A percentile compares a stretch with the other conserved stretches of the same genome.
Conservation (phyloP, 2,797 vertebrate genomes). For the Clarias pachynema region DNA sequence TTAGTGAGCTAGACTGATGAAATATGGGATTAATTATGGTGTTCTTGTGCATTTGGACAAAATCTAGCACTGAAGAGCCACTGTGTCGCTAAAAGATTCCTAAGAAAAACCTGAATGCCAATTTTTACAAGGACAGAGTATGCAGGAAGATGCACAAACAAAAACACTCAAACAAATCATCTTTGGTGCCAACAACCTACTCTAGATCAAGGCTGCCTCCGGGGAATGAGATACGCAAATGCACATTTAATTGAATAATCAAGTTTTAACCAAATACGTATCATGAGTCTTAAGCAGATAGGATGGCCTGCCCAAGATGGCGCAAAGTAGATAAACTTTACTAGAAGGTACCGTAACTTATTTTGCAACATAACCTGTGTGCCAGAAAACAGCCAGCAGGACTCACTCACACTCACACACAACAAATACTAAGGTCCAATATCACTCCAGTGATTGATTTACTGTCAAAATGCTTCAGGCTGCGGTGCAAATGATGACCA, state of each 20-base stretch:
- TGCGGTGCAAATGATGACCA: neutral
- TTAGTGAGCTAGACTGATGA: neutral
- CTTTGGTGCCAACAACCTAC: neutral
- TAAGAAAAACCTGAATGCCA: neutral
- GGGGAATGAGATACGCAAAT: neutral
- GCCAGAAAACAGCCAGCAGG: neutral
- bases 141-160: no score
- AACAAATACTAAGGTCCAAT: neutral
- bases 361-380: neutral
- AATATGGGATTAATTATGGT: neutral
- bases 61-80: neutral
- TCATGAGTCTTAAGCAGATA: neutral
- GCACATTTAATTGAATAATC: neutral
- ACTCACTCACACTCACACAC: neutral
- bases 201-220: neutral
- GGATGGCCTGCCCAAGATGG: neutral
- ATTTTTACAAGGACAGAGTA: no score
- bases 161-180: neutral
- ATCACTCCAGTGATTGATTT: neutral
- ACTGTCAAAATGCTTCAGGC: slow-evolving; percentile 2
- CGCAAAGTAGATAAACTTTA: neutral
- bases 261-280: neutral
- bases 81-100: no score
- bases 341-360: neutral
- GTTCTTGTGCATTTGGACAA: neutral